These are phyloP conservation scores for Camponotus pennsylvanicus DNA, from an alignment of 1,140 invertebrate genomes.

Conservation along the genomic window DNA sequence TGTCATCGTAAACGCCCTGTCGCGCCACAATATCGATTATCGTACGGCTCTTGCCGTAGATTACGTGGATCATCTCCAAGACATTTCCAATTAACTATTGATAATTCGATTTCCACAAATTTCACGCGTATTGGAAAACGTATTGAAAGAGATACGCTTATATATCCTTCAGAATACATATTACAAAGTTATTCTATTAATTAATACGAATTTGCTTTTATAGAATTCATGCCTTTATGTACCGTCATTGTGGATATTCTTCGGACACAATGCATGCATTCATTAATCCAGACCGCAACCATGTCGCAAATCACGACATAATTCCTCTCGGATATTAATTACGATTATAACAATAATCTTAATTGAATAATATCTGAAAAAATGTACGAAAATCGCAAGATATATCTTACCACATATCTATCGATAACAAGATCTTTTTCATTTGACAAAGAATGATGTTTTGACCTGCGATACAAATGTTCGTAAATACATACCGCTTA, in stretches of 20 bases:
- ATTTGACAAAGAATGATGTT: slow-evolving; percentile 21
- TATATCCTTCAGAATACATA: neutral
- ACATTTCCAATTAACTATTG: neutral
- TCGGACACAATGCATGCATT: neutral
- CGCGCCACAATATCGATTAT: neutral
- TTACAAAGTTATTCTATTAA: neutral
- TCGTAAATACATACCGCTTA: neutral
- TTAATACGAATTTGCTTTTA: neutral
- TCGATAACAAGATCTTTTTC: neutral
- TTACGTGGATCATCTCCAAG: slow-evolving; percentile 13
- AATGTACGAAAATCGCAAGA: neutral
- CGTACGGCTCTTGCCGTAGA: neutral
- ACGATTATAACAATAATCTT: neutral
- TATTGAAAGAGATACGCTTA: neutral
- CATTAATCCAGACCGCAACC: neutral
- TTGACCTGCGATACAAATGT: neutral
- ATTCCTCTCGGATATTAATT: slow-evolving; percentile 15
- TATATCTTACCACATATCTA: neutral
- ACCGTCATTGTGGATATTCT: neutral
- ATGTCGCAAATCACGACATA: neutral
- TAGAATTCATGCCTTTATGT: neutral
- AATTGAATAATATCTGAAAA: neutral
- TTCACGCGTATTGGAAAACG: neutral
- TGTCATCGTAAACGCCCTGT: neutral
- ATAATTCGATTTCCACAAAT: slow-evolving; percentile 10